Evolutionary conservation across 2,113 vertebrate species (phyloP).

Genomic region (Psophia crepitans): DNA sequence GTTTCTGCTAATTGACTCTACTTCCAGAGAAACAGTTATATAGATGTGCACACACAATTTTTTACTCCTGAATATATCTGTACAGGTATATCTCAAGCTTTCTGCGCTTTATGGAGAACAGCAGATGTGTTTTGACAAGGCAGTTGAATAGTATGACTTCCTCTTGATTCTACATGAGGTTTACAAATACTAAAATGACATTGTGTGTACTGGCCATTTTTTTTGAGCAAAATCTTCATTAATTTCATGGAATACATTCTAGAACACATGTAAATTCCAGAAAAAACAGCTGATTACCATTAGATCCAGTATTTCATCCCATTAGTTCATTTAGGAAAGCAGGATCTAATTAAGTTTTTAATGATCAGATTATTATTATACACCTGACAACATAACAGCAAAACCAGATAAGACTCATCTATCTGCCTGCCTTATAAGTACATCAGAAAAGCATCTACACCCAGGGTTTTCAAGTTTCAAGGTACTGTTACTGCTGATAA

Average conservation of each 20-base stretch:
- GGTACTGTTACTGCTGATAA: background rate
- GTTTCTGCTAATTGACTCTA: background rate
- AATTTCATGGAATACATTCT: background rate
- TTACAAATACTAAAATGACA: background rate
- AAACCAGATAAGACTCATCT: background rate
- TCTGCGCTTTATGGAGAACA: background rate
- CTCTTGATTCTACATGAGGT: background rate
- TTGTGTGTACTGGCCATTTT: background rate
- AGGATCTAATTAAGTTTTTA: conserved; percentile 19
- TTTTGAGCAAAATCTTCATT: background rate
- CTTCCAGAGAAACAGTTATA: background rate
- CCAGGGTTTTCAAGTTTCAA: background rate
- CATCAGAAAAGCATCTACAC: background rate
- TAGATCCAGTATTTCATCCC: conserved; percentile 13
- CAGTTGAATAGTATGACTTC: background rate
- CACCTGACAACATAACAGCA: background rate
- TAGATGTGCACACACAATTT: background rate
- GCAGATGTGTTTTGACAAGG: background rate
- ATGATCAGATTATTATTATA: background rate
- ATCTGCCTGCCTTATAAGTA: background rate
- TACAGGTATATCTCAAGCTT: background rate
- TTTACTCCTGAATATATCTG: background rate
- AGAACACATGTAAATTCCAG: background rate
- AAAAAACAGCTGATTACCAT: conserved; percentile 30
- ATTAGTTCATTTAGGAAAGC: background rate